Percentiles rank a stretch among this genome's conserved stretches.
Conservation (phyloP, 1,140 invertebrate genomes). For the Trichonephila inaurata region DNA sequence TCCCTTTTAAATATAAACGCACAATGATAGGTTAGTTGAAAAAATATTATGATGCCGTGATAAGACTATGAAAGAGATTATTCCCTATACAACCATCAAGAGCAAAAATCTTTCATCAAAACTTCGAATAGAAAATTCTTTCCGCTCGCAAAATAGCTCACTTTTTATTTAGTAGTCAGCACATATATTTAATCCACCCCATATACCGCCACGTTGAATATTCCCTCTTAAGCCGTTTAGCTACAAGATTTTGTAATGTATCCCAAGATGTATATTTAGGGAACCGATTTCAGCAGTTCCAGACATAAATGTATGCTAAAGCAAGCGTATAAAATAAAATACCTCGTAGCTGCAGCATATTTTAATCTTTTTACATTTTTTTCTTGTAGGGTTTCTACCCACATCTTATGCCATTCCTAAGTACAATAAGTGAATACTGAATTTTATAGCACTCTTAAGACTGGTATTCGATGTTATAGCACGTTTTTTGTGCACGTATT, state of each 20-base stretch:
- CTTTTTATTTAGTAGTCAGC: not conserved
- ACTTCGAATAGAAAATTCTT: conserved; percentile 5
- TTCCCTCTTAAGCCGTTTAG: conserved; percentile 5
- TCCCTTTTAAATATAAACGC: not conserved
- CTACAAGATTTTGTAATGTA: not conserved
- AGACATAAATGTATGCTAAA: conserved; percentile 3
- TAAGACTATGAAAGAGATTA: not conserved
- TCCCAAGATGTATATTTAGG: conserved; percentile 22
- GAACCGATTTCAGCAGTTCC: not conserved
- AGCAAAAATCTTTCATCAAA: not conserved
- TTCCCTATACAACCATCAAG: not conserved
- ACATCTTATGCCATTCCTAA: not conserved
- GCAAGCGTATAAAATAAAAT: conserved; percentile 15
- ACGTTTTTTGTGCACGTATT: not conserved
- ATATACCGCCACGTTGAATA: not conserved
- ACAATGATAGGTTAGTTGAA: not conserved
- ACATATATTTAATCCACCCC: not conserved
- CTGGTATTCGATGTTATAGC: not conserved
- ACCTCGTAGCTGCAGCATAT: not conserved
- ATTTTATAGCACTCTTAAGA: conserved; percentile 11
- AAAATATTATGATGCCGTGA: not conserved
- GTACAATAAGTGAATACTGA: not conserved
- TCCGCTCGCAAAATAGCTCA: not conserved
- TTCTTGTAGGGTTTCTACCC: not conserved
- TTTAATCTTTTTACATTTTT: not conserved